phyloP scores from a whole-genome alignment of 2,113 vertebrate species.

The Trochalopteron elliotii region DNA sequence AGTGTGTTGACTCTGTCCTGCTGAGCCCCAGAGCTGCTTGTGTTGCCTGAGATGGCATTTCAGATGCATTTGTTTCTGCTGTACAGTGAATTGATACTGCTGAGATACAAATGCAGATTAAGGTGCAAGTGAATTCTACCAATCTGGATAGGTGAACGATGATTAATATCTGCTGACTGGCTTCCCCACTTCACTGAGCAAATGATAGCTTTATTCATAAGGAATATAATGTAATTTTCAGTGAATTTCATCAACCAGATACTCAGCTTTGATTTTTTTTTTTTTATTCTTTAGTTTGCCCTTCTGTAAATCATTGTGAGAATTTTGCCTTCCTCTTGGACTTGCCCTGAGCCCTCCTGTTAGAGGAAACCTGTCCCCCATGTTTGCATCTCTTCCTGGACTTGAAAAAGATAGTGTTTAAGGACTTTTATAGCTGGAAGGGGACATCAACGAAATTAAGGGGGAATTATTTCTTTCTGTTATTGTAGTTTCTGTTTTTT shows the following conservation, averaged over 20 bases:
- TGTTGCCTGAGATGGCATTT: not conserved
- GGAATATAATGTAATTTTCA: conserved; percentile 9
- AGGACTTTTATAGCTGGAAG: not conserved
- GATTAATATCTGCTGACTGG: conserved; percentile 58
- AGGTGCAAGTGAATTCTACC: conserved; percentile 10
- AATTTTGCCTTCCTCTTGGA: not conserved
- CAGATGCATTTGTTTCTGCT: conserved; percentile 19
- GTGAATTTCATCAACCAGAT: not conserved
- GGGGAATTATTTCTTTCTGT: not conserved
- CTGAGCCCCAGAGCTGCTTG: not conserved
- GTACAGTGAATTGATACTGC: not conserved
- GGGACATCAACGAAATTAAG: not conserved
- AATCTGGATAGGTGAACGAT: not conserved
- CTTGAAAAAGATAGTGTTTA: not conserved
- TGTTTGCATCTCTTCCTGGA: not conserved
- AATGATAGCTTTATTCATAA: conserved; percentile 7
- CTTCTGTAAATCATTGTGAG: not conserved
- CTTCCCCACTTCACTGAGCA: conserved; percentile 1
- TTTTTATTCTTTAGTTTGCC: not conserved
- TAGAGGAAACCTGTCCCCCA: not conserved
- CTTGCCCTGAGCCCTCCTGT: not conserved
- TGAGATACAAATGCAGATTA: conserved; percentile 33
- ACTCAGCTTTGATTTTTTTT: not conserved
- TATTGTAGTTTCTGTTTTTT: not conserved
- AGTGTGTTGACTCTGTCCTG: not conserved